A percentile compares a stretch with the other conserved stretches of the same genome.
phyloP scores from a whole-genome alignment of 2,797 vertebrate genomes.

The Ctenochaetus hawaiiensis region DNA sequence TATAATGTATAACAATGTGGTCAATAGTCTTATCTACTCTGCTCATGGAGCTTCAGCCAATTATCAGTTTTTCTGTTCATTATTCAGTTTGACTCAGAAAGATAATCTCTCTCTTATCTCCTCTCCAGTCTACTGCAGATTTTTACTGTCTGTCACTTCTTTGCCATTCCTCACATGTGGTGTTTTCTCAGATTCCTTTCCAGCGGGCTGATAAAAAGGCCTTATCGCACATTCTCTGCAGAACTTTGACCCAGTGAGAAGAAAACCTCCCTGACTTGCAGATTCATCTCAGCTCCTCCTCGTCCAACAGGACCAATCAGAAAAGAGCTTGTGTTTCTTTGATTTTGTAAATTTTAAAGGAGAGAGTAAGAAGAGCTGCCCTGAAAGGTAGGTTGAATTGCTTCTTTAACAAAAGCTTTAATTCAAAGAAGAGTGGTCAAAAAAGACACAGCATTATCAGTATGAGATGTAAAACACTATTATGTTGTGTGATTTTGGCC shows the following conservation, averaged over 20 bases:
- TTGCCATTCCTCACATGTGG: conserved; percentile 50
- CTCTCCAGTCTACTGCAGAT: too few species aligned
- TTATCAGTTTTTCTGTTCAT: background rate
- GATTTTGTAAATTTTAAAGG: conserved; percentile 11
- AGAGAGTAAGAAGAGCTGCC: conserved; percentile 27
- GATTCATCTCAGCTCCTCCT: conserved; percentile 32
- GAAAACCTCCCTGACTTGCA: conserved; percentile 27
- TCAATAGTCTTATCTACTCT: background rate
- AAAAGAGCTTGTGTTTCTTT: conserved; percentile 34
- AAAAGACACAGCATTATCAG: background rate
- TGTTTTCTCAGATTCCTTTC: conserved; percentile 69
- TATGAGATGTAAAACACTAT: background rate
- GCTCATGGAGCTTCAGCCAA: background rate
- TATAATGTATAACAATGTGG: background rate
- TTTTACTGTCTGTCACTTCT: background rate
- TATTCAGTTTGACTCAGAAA: background rate
- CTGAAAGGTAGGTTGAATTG: conserved; percentile 57
- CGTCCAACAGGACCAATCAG: conserved; percentile 49
- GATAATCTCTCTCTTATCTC: too few species aligned
- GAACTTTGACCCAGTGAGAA: conserved; percentile 82
- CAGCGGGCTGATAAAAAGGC: conserved; percentile 65
- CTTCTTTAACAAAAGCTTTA: conserved; percentile 4
- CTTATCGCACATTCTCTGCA: conserved; percentile 71
- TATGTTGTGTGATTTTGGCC: background rate
- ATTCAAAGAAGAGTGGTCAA: background rate